phyloP scores from a whole-genome alignment of 2,113 vertebrate species.

The Riparia riparia region DNA sequence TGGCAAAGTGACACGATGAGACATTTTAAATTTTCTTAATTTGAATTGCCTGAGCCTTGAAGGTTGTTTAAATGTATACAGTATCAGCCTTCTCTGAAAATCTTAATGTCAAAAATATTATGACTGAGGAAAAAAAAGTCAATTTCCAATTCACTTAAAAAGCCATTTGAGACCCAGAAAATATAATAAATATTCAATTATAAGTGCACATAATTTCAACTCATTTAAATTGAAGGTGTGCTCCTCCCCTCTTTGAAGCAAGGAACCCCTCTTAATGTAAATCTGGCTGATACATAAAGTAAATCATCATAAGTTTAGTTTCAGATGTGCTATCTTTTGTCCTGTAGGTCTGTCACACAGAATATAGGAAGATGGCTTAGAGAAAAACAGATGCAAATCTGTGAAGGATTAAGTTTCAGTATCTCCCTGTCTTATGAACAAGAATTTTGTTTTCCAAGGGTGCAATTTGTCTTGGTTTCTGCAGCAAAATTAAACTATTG shows the following conservation, averaged over 20 bases:
- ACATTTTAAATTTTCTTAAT: constrained; percentile 59
- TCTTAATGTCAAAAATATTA: constrained; percentile 59
- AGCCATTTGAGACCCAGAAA: background rate
- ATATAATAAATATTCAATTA: background rate
- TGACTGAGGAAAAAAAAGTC: background rate
- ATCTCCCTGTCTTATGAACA: background rate
- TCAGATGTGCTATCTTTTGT: background rate
- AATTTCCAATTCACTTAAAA: constrained; percentile 42
- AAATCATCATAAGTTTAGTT: background rate
- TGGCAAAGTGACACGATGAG: constrained; percentile 10
- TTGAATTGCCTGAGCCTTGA: constrained; percentile 54
- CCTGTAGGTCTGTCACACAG: background rate
- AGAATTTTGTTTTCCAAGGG: background rate
- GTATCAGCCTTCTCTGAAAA: constrained; percentile 32
- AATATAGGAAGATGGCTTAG: background rate
- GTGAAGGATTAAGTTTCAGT: background rate
- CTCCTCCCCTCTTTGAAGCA: background rate
- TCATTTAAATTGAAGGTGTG: background rate
- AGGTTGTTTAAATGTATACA: constrained; percentile 44
- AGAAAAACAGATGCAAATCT: background rate
- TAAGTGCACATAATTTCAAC: background rate
- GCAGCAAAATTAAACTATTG: background rate
- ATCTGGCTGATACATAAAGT: background rate
- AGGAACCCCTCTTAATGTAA: background rate
- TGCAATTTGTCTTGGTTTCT: background rate